Percentiles rank a stretch among this genome's conserved stretches.
These are phyloP conservation scores for Verasper variegatus DNA, from an alignment of 2,113 vertebrate species.

Conservation along the genomic window DNA sequence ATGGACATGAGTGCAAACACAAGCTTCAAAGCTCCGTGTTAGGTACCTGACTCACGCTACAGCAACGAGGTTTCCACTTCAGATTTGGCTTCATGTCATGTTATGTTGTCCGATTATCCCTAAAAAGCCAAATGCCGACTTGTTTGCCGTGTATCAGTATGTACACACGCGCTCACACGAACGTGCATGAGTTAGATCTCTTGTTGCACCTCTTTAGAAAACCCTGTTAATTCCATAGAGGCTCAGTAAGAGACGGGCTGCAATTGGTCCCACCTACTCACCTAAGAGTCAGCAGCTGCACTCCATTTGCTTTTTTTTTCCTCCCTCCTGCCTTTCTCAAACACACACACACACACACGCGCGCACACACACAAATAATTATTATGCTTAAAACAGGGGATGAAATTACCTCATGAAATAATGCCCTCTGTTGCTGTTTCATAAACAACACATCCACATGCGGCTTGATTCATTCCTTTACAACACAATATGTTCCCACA, in stretches of 20 bases:
- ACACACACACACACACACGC: constrained; percentile 2
- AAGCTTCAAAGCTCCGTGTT: not conserved
- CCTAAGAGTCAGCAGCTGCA: constrained; percentile 62
- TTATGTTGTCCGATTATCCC: not conserved
- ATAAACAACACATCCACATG: constrained; percentile 19
- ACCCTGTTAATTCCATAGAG: constrained; percentile 66
- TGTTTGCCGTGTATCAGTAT: not conserved
- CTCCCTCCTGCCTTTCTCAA: constrained; percentile 15
- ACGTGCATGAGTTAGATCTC: constrained; percentile 20
- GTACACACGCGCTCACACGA: constrained; percentile 9
- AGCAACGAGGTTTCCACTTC: no score
- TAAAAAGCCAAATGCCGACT: not conserved
- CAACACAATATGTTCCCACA: constrained; percentile 23
- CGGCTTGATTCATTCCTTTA: constrained; percentile 3
- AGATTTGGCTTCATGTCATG: not conserved
- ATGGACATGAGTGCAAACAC: not conserved
- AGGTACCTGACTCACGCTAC: not conserved
- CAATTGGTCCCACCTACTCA: constrained; percentile 77
- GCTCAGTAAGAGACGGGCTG: constrained; percentile 40
- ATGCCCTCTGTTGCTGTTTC: constrained; percentile 41
- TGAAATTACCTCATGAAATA: constrained; percentile 48
- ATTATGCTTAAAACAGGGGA: constrained; percentile 32
- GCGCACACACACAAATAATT: not conserved
- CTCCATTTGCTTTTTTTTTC: constrained; percentile 45
- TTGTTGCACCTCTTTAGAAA: constrained; percentile 43